Evolutionary conservation across 1,140 invertebrate genomes (phyloP), one percentile per base, ranked within the genome.

Genomic region (Drosophila setifemur): DNA sequence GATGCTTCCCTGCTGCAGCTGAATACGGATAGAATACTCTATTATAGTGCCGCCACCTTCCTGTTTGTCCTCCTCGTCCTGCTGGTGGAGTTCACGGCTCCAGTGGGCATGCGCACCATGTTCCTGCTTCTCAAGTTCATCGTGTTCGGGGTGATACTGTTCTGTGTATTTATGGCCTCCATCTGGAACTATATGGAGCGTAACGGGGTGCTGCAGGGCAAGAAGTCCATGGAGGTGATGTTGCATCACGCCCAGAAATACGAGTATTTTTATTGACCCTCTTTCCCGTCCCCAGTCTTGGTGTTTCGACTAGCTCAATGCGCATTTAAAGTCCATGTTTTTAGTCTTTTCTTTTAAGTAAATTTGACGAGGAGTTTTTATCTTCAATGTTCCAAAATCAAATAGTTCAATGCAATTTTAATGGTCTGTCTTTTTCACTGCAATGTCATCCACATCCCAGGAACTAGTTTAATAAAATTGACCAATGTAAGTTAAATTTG

Each of bases 121-220:
- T 87, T 92, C 44, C 91, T 93, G 68, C 73, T 93, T 58, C 50
- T 91, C 2, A 93, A 93, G 77, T 90, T 95, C 39, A 69, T 95
- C 25, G 82, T 95, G 29, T 94, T 93, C 9, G 92, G 92, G 11
- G 75, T 95, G 35, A 92, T 95, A 52, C 92, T 94, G 52, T 96
- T 96, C 87, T 92, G 92, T 54, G 63, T 95, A 25, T 93, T 95
- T 58, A 96, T 96, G 95, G 94, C 93, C 44, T 92, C 94, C 11
- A 86, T 96, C 69, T 96, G 95, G 95, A 95, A 96, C 89, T 92
- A 92, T 55, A 94, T 96, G 52, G 96, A 96, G 89, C 92, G 91
- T 66, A 95, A 96, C 91, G 94, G 94, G 45, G 91, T 96, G 3
- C 92, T 94, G 83, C 93, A 95, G n/a, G 94, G 94, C 12, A 92